phyloP scores from a whole-genome alignment of 2,888 invertebrate species.

The Platycheirus albimanus region DNA sequence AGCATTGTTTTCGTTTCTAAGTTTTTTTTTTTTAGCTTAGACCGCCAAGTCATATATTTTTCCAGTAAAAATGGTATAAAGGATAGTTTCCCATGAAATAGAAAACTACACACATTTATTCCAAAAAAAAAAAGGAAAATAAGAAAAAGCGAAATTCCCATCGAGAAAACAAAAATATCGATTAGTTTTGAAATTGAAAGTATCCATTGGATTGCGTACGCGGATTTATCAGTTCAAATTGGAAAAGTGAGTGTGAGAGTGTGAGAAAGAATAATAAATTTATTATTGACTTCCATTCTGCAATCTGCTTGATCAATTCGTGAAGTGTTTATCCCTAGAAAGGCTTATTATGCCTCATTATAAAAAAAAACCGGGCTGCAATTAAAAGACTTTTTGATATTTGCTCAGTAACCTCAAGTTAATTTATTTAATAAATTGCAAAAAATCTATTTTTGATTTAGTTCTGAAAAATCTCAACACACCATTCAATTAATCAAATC shows the following conservation, averaged over 20 bases:
- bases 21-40: not conserved
- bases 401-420: no score
- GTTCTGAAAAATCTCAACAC: no score
- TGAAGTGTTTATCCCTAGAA: not conserved
- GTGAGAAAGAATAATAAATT: not conserved
- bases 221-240: not conserved
- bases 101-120: not conserved
- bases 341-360: no score
- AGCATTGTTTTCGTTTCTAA: no score
- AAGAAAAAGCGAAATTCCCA: constrained; percentile 1
- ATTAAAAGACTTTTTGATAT: no score
- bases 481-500: no score
- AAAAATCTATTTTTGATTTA: no score
- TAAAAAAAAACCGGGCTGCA: no score
- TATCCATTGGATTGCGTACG: not conserved
- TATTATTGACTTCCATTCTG: not conserved
- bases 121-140: constrained; percentile 37
- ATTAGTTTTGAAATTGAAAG: constrained; percentile 59
- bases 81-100: constrained; percentile 36
- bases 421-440: no score
- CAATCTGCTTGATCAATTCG: not conserved
- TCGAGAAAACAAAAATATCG: constrained; percentile 1
- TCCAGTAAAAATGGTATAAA: constrained; percentile 4
- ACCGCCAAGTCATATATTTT: constrained; percentile 7
- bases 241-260: not conserved